These are phyloP conservation scores for Drosophila pallidifrons DNA, from an alignment of 1,140 invertebrate species.

Conservation along the genomic window DNA sequence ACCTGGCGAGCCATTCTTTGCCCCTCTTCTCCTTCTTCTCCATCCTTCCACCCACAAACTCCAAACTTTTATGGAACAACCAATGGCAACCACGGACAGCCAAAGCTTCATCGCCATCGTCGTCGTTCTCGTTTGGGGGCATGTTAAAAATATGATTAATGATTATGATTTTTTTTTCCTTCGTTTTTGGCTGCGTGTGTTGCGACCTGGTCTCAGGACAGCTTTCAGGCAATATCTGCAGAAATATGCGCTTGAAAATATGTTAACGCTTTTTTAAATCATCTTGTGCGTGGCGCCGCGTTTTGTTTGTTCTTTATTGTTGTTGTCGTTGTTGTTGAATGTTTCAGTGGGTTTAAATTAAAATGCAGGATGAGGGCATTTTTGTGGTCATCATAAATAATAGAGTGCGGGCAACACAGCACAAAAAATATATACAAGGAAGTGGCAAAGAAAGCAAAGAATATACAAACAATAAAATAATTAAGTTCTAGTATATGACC, in stretches of 20 bases:
- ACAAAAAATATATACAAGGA: slow-evolving; percentile 3
- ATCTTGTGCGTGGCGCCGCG: slow-evolving; percentile 43
- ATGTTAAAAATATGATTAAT: slow-evolving; percentile 79
- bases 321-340: slow-evolving; percentile 9
- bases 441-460: neutral
- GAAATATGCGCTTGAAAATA: slow-evolving; percentile 63
- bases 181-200: slow-evolving; percentile 63
- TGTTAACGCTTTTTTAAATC: slow-evolving; percentile 82
- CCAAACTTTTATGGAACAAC: slow-evolving; percentile 54
- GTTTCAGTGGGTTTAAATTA: slow-evolving; percentile 33
- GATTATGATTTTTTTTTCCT: slow-evolving; percentile 47
- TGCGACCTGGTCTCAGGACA: slow-evolving; percentile 24
- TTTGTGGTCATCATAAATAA: slow-evolving; percentile 42
- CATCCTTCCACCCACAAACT: neutral
- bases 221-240: neutral
- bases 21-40: neutral
- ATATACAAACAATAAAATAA: neutral
- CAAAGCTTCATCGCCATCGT: neutral
- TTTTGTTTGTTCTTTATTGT: neutral
- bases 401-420: slow-evolving; percentile 4
- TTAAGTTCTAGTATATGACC: slow-evolving; percentile 1
- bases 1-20: neutral
- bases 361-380: slow-evolving; percentile 27
- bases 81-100: slow-evolving; percentile 11
- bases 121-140: slow-evolving; percentile 41